Base-by-base conservation (phyloP, 2,113 vertebrate genomes). In the Rhynchomys soricoides region DNA sequence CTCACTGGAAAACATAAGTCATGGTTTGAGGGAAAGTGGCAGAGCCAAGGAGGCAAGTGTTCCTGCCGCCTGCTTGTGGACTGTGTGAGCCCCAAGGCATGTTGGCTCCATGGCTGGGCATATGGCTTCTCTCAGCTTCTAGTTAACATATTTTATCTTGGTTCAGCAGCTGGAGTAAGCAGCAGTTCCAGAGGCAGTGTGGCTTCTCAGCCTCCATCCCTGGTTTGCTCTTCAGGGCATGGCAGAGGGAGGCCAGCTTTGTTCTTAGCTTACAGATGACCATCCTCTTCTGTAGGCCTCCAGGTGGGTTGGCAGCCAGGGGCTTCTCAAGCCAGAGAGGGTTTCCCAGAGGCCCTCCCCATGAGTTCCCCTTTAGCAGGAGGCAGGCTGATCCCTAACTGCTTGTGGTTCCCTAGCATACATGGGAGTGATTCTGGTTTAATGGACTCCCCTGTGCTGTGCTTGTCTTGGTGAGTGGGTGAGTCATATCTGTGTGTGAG, bases 31-130 rank as follows among this genome's bases (percentile, higher is more conserved):
- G 71, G 68, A 24, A 34, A 7, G 59, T 15, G 34, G 16, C 68
- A 34, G 71, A 71, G 77, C 45, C 52, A 5, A 12, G 74, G n/a
- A 91, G 75, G 50, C 52, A 13, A 13, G 1, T 0, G 7, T 91
- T 31, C 74, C 78, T 3, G 1, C 48, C 17, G 1, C 43, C 24
- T n/a, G 0, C 2, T 16, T 7, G 0, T 50, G 16, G 37, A 52
- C 64, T 0, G 0, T 26, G 91, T 19, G 8, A 55, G 29, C 79
- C 57, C 15, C 0, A 0, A 79, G n/a, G 45, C 77, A 26, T 19
- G 0, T 6, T 1, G 4, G 91, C 89, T 16, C 2, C 0, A 0
- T 52, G 9, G 40, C 29, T 55, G 26, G 31, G 5, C 15, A 24
- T 34, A 74, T 71, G 57, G 40, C 59, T 78, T 52, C 70, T 79